Evolutionary conservation across 2,888 invertebrate species (phyloP), one percentile per base, ranked within the genome.

Genomic region (Agonopterix alstromeriana): DNA sequence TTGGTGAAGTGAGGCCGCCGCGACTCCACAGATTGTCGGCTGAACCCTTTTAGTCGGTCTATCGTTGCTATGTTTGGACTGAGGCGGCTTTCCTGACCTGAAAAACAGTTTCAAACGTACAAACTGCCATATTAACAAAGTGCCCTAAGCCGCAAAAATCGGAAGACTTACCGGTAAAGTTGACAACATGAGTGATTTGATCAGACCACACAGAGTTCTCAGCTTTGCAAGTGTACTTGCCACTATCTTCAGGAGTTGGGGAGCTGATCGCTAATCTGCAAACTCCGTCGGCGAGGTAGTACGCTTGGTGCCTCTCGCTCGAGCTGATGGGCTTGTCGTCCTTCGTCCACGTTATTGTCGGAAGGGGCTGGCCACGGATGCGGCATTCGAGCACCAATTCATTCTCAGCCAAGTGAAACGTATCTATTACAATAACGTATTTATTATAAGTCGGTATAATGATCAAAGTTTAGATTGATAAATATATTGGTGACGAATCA

Each of bases 301-400:
- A 90, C 45, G 93, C 91, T 54, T 91, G 86, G 71, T 91, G 93
- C 54, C 93, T 91, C 2, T 91, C 91, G 10, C 89, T 89, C 1
- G 73, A 70, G 9, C 64, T 65, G 9, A 95, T 74, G 9, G 90
- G 78, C 45, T 84, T 85, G 40, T 91, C 93, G 59, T 95, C 93
- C 71, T 94, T 95, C 55, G 92, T 76, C 96, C 96, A 97, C 36
- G 92, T 91, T 51, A 96, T 92, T 0, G 86, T 90, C 0, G 95
- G 94, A 3, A 91, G 82, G 10, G 95, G 94, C 60, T 93, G 92
- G 14, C 94, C 94, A 50, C 94, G 91, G 43, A 96, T 92, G 46
- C 94, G 91, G 67, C 96, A 96, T 77, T 96, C 95, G 55, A 96
- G 81, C 17, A 93, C 90, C 47, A 96, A 75, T 70, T 95, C 93